Evolutionary conservation across 2,797 vertebrate species (phyloP), one percentile per base, ranked within the genome.

Genomic region (Taeniopygia guttata): DNA sequence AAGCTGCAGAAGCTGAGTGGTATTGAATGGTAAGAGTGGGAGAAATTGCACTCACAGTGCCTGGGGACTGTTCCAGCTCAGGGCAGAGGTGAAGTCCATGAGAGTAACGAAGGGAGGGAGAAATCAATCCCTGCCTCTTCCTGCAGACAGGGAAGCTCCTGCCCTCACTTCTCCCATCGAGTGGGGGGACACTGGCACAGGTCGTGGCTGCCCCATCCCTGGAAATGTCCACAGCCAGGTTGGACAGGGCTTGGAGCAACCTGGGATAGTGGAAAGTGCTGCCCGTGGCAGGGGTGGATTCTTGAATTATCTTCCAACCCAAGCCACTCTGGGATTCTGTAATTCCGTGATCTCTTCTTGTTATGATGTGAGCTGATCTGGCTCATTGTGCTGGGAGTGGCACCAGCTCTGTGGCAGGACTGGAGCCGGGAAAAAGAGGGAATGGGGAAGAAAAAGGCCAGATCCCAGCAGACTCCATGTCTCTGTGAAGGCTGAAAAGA

Each of bases 381-480:
- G 11, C 68, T 87, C 36, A 2, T 56, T 12, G 21, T 45, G 25
- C 69, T 67, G 20, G 73, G 45, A 54, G 29, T 52, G n/a, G 40
- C 27, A 21, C 51, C 83, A 14, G 63, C 43, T 70, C 45, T 42
- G 42, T 34, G 23, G 34, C 30, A 62, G 55, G 51, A 48, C 6
- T 51, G 29, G 56, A 91, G 75, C 40, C 5, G 19, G 59, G 27
- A 36, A 38, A n/a, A 79, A n/a, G 25, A 42, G 8, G 32, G 49
- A 79, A 42, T 8, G 13, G 13, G 38, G 45, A 88, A 13, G 46
- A 9, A 72, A 70, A 32, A 12, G 8, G 8, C 42, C 27, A 0
- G 0, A 32, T 45, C 26, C 34, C 2, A 2, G 40, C 3, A 10
- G 59, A 42, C 45, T 22, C 46, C 34, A 7, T 7, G 10, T 20